Evolutionary conservation across 2,797 vertebrate species (phyloP), one percentile per base, ranked within the genome.

Genomic region (Lateolabrax maculatus): DNA sequence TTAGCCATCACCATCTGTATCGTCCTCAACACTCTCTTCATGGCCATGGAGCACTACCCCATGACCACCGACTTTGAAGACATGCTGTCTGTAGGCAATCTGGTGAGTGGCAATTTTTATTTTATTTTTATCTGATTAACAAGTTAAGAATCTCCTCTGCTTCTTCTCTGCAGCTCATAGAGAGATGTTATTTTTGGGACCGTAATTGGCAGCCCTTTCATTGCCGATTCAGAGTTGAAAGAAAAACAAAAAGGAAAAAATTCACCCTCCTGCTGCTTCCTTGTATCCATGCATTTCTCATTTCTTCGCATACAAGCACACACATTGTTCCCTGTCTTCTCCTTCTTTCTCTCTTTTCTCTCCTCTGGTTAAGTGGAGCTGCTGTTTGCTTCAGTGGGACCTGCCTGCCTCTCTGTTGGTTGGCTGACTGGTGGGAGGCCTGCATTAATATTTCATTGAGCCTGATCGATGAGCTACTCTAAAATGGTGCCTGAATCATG

Each of bases 31-130:
- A 99, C 98, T 0, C 88, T 99, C 72, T 99, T 99, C 90, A 99
- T 99, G 98, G 98, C 98, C 3, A 98, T 99, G 98, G 98, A 99
- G 84, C 98, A 99, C 89, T 98, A 99, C 82, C 98, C 98, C 10
- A 99, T 99, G 98, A 99, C 98, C 1, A 46, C 88, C 0, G 92
- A 97, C 1, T 99, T 99, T 75, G 96, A 99, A 31, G 75, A 96
- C 0, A 98, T 99, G 91, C 95, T 99, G 83, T 74, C 93, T 13
- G 98, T 99, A 3, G 98, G 98, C 64, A 99, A 99, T 77, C 95
- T 99, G 97, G 98, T 99, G 94, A 99, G 97, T 88, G 75, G 31
- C 9, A 25, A 5, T 29, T 41, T 60, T 36, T 83, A 21, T 62
- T 52, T 11, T 53, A 4, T 70, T 75, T 69, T 63, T 12, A 61